These are phyloP conservation scores for Lacanobia oleracea DNA, from an alignment of 2,888 invertebrate species.

Conservation along the genomic window DNA sequence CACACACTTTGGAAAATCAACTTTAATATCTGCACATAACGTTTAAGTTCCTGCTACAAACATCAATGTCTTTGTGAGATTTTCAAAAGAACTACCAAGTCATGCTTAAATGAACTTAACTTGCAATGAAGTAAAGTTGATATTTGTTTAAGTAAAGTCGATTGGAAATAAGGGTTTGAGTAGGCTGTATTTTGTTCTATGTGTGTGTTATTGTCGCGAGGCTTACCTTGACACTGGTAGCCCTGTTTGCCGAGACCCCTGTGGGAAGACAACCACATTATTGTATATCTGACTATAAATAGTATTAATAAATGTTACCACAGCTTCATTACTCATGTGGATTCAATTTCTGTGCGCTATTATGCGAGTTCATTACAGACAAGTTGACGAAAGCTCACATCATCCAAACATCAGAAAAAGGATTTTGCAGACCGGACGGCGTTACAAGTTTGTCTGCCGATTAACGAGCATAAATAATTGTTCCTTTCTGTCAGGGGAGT, in stretches of 20 bases:
- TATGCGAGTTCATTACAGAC: neutral
- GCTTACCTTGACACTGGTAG: constrained; percentile 98
- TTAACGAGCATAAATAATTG: neutral
- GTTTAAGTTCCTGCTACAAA: neutral
- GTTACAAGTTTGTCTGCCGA: neutral
- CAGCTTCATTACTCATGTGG: neutral
- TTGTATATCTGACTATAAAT: neutral
- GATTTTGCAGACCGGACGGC: neutral
- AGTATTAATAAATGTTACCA: neutral
- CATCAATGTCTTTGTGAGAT: neutral
- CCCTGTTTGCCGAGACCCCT: constrained; percentile 99
- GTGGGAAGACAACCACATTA: constrained; percentile 81
- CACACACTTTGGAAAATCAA: neutral
- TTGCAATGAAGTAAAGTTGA: neutral
- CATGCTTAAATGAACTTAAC: constrained; percentile 2
- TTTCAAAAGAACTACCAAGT: neutral
- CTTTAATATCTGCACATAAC: neutral
- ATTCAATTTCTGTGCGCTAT: neutral
- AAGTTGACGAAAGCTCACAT: neutral
- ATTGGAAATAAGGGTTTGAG: neutral
- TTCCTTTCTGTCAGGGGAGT: too few relatives aligned
- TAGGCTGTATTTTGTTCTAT: neutral
- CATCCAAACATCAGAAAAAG: neutral
- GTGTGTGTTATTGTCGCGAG: neutral
- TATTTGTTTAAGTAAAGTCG: neutral